Base-by-base conservation (phyloP, 2,797 vertebrate species). In the Alca torda region DNA sequence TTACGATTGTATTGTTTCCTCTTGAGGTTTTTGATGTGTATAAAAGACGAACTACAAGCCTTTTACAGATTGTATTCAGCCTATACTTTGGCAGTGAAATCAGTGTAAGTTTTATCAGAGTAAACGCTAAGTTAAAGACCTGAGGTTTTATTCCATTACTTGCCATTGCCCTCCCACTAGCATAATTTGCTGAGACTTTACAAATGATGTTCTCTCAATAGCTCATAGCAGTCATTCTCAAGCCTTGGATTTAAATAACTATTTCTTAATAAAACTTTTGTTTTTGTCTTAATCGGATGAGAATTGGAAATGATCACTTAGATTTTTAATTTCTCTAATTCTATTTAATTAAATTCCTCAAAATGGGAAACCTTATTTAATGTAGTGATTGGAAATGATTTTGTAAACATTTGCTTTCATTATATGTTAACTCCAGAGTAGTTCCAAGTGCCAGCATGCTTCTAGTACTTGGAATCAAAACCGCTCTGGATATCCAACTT, bases 341-440 rank as follows among this genome's bases (percentile, higher is more conserved):
- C 88, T 97, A 57, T 98, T 97, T 97, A 89, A 96, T 97, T 97
- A 97, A 80, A 94, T 96, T 81, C 68, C 78, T 91, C 91, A 97
- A 97, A 97, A 97, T 90, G 86, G 93, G 84, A 97, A 98, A 95
- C 84, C 78, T 94, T 96, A 92, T 97, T 97, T 97, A 95, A 98
- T 97, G 96, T 96, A 96, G 93, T 97, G 84, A 96, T 96, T 97
- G 91, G 90, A 97, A 97, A 89, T 97, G 95, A 97, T 97, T 98
- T 96, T 96, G 95, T 97, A 97, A 98, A 97, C 91, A 96, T 98
- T 98, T 98, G 88, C 90, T 98, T 97, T 97, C 90, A 95, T 97
- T 97, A 97, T 96, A 97, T 95, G 96, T 98, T 98, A 97, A 97
- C 87, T 97, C 76, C 87, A 92, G 91, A 96, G 94, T 97, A 75